Conservation (phyloP, 2,888 invertebrate genomes). For the Amphipoea oculea region DNA sequence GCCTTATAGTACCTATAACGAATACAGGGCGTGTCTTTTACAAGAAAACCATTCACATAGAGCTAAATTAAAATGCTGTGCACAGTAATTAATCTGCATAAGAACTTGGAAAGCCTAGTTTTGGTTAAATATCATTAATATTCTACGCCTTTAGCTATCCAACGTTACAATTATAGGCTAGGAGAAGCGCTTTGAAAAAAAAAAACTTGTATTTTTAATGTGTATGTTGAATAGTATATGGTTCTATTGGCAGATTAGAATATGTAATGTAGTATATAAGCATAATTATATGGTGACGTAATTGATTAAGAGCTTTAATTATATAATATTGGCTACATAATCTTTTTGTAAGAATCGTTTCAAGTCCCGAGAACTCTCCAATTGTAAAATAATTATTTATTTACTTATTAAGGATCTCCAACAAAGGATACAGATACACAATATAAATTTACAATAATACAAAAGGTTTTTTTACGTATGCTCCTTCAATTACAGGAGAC, state of each 20-base stretch:
- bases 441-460: too few relatives aligned
- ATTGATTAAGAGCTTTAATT: background rate
- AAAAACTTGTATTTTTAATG: conserved; percentile 13
- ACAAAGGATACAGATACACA: too few relatives aligned
- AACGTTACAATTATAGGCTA: conserved; percentile 16
- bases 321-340: background rate
- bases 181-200: background rate
- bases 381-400: too few relatives aligned
- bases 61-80: conserved; percentile 3
- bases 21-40: conserved; percentile 16
- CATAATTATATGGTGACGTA: conserved; percentile 10
- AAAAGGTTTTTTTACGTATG: too few relatives aligned
- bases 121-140: conserved; percentile 35
- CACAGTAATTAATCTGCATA: conserved; percentile 49
- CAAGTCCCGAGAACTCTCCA: too few relatives aligned
- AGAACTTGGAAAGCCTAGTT: conserved; percentile 11
- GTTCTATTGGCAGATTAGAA: conserved; percentile 14
- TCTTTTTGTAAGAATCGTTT: background rate
- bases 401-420: too few relatives aligned
- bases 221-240: background rate
- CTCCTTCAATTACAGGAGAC: too few relatives aligned
- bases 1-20: too few relatives aligned
- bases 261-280: conserved; percentile 8
- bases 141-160: conserved; percentile 17
- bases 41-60: conserved; percentile 15